Conservation (phyloP, 1,140 invertebrate species). For the Octopus bimaculoides region DNA sequence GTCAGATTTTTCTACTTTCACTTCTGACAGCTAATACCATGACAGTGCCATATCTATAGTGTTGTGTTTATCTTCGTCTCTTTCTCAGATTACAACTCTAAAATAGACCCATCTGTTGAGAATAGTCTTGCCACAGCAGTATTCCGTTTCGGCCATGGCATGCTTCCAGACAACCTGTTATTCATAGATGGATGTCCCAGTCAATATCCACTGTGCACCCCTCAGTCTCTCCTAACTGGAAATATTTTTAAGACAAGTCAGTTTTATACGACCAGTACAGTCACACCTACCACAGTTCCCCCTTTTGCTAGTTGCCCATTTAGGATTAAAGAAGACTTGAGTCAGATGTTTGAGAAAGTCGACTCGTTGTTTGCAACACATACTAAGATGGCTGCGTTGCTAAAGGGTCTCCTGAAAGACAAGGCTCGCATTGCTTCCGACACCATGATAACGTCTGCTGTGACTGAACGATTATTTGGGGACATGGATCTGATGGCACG, state of each 20-base stretch:
- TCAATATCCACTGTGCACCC: not conserved
- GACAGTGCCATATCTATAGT: too few relatives aligned
- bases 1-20: too few relatives aligned
- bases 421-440: not conserved
- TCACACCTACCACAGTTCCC: too few relatives aligned
- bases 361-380: not conserved
- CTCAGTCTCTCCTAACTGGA: not conserved
- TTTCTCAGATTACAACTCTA: constrained; percentile 54
- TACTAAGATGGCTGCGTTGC: not conserved
- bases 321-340: not conserved
- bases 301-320: not conserved
- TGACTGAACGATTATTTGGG: not conserved
- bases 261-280: too few relatives aligned
- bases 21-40: too few relatives aligned
- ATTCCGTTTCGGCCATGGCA: constrained; percentile 67
- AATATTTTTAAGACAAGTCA: too few relatives aligned
- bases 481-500: constrained; percentile 62
- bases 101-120: constrained; percentile 63
- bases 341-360: not conserved
- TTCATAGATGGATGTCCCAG: not conserved
- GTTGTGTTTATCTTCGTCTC: not conserved
- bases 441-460: not conserved
- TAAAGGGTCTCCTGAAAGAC: not conserved
- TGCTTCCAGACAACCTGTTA: constrained; percentile 61
- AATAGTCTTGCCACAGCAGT: constrained; percentile 69